These are phyloP conservation scores for Petrocephalus schoutedeni DNA, from an alignment of 2,797 vertebrate species.

Conservation along the genomic window DNA sequence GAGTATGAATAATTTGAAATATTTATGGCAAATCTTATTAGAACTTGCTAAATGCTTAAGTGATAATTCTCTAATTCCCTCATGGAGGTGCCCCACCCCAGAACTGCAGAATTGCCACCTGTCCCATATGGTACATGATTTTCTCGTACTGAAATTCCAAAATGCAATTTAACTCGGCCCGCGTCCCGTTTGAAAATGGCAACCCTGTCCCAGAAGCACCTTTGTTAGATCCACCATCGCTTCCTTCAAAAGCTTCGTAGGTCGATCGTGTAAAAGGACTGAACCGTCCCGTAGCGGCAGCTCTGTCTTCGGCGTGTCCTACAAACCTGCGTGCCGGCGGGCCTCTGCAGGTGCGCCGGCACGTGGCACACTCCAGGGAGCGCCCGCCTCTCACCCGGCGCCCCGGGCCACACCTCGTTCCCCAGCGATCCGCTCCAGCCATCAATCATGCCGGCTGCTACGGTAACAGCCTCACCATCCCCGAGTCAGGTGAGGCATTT, in stretches of 20 bases:
- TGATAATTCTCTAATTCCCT: background rate
- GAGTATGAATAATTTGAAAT: background rate
- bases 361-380: background rate
- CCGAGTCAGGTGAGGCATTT: background rate
- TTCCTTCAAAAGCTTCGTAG: background rate
- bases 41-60: background rate
- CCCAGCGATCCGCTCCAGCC: background rate
- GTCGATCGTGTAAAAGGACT: background rate
- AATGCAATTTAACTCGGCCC: background rate
- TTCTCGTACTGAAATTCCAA: background rate
- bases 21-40: background rate
- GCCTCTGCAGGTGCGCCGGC: conserved; percentile 11
- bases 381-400: background rate
- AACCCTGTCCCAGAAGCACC: background rate
- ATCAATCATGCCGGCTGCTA: background rate
- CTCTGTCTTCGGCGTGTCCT: background rate
- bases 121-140: background rate
- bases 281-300: background rate
- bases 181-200: background rate
- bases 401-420: background rate
- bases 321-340: background rate
- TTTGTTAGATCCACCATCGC: background rate
- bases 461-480: background rate
- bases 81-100: background rate
- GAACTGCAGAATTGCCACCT: background rate